A percentile compares a stretch with the other conserved stretches of the same genome.
These are phyloP conservation scores for Phoxinus phoxinus DNA, from an alignment of 2,113 vertebrate species.

Conservation along the genomic window DNA sequence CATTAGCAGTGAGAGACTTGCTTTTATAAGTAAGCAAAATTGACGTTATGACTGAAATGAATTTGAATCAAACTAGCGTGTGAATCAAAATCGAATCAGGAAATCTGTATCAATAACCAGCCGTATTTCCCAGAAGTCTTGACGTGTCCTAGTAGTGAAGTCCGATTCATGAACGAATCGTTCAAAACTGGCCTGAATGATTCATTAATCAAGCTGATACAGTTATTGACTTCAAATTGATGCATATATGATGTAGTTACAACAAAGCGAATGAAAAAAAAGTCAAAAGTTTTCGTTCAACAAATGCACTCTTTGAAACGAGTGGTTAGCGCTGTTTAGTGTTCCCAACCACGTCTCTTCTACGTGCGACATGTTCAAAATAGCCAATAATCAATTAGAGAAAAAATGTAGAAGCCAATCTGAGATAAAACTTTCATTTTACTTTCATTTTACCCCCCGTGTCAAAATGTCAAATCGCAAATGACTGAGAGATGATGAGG, in stretches of 20 bases:
- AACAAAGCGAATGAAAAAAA: background rate
- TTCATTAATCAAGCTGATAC: background rate
- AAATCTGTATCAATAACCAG: background rate
- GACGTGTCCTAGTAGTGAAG: background rate
- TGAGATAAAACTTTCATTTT: constrained; percentile 12
- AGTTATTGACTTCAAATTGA: background rate
- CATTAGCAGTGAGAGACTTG: background rate
- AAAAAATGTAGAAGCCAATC: background rate
- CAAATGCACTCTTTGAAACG: background rate
- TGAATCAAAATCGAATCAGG: background rate
- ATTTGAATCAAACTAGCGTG: background rate
- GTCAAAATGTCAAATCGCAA: constrained; percentile 9
- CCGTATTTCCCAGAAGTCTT: too few species aligned
- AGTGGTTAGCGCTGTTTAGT: background rate
- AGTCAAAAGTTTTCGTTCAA: background rate
- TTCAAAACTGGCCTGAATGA: background rate
- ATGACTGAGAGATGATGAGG: constrained; percentile 12
- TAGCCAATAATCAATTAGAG: background rate
- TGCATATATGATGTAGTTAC: background rate
- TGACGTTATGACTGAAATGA: background rate
- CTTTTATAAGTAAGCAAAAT: background rate
- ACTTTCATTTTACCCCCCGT: background rate
- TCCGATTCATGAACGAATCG: background rate
- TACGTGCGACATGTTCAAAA: background rate
- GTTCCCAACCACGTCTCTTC: background rate